These are phyloP conservation scores for Sebastes trivittatus DNA, from an alignment of 2,797 vertebrate genomes.

Conservation along the genomic window DNA sequence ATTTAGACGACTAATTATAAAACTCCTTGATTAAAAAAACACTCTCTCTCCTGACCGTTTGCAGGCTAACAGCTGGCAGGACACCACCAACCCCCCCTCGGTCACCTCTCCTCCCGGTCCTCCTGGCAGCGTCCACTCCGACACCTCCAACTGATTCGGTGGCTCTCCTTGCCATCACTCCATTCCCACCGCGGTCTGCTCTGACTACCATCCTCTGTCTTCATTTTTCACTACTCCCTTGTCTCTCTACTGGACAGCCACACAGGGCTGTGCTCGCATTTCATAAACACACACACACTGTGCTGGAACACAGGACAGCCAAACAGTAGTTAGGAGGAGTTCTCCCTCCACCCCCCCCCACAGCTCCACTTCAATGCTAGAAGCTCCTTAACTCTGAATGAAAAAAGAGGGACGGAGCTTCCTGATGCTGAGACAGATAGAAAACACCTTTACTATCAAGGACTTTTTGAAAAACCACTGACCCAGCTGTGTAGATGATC, in stretches of 20 bases:
- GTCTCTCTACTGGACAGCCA: conserved; percentile 47
- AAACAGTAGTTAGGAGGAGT: conserved; percentile 54
- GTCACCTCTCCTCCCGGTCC: conserved; percentile 85
- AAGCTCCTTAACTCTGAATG: conserved; percentile 36
- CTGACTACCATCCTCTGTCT: conserved; percentile 44
- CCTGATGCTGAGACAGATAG: conserved; percentile 45
- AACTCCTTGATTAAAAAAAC: not conserved
- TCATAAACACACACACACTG: conserved; percentile 62
- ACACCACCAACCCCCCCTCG: conserved; percentile 82
- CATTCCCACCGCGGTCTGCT: conserved; percentile 58
- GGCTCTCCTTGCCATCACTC: conserved; percentile 48
- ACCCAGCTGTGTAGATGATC: conserved; percentile 73
- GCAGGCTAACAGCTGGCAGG: conserved; percentile 90
- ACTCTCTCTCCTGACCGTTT: conserved; percentile 14
- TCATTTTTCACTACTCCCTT: conserved; percentile 30
- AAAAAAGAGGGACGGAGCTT: conserved; percentile 41
- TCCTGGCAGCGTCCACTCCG: conserved; percentile 86
- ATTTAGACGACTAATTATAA: not conserved
- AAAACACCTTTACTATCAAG: conserved; percentile 50
- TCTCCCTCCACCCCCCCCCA: conserved; percentile 24
- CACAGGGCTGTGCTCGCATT: conserved; percentile 52
- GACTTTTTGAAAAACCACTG: conserved; percentile 72
- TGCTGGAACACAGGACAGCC: conserved; percentile 75
- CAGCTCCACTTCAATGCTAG: conserved; percentile 43
- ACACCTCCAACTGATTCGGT: conserved; percentile 85